These are phyloP conservation scores for Sebastes taczanowskii DNA, from an alignment of 2,797 vertebrate genomes.

Conservation along the genomic window DNA sequence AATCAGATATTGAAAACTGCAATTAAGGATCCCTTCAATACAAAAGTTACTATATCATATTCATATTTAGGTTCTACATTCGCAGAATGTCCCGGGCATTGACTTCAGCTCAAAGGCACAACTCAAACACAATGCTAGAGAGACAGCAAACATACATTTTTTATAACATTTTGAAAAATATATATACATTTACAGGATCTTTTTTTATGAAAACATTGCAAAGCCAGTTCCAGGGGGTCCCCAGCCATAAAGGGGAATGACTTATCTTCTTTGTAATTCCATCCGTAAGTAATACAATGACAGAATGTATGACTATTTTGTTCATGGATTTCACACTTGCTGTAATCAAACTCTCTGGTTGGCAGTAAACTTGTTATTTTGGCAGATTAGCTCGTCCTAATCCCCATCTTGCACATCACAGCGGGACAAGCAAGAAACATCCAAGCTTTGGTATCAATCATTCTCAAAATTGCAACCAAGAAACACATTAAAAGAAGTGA, in stretches of 20 bases:
- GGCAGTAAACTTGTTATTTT: background rate
- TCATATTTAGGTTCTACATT: no score
- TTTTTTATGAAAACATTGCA: no score
- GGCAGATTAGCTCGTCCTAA: background rate
- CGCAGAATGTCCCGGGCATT: background rate
- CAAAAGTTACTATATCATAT: background rate
- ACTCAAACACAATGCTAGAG: background rate
- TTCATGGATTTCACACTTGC: no score
- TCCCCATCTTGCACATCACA: no score
- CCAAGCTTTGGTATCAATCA: background rate
- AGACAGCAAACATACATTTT: background rate
- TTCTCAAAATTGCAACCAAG: background rate
- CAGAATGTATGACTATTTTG: no score
- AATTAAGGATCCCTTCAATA: background rate
- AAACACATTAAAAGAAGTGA: background rate
- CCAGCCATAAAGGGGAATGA: accelerated
- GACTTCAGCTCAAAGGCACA: background rate
- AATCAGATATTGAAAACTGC: background rate
- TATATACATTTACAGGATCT: background rate
- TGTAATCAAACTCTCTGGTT: background rate
- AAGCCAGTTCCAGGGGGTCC: no score
- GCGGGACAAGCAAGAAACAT: no score
- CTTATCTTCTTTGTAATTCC: no score
- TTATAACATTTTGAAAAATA: background rate
- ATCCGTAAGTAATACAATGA: no score